A percentile compares a stretch with the other conserved stretches of the same genome.
Evolutionary conservation across 2,113 vertebrate species (phyloP).

Genomic region (Podilymbus podiceps): DNA sequence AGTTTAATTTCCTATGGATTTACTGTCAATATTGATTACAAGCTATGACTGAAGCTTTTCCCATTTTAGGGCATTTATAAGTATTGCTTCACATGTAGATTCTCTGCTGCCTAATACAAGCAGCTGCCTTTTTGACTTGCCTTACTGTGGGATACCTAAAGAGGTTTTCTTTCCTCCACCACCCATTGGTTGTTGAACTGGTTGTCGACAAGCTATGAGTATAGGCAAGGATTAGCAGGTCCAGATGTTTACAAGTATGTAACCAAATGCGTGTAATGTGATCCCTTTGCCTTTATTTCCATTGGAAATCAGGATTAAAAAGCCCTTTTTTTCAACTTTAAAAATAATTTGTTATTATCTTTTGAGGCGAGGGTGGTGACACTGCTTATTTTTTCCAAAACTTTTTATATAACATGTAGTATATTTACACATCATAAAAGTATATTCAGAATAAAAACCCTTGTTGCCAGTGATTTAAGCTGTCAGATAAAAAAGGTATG

Average conservation of each 20-base stretch:
- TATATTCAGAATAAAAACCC: not conserved
- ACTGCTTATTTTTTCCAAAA: not conserved
- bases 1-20: not conserved
- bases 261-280: not conserved
- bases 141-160: not conserved
- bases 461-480: constrained; percentile 1
- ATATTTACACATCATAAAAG: not conserved
- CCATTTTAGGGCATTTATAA: not conserved
- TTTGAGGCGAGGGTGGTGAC: not conserved
- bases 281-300: not conserved
- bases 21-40: not conserved
- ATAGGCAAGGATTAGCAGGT: not conserved
- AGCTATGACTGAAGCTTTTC: not conserved
- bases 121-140: not conserved
- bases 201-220: not conserved
- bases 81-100: not conserved
- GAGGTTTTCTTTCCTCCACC: not conserved
- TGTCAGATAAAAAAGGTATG: not conserved
- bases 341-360: not conserved
- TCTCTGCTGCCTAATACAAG: not conserved
- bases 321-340: not conserved
- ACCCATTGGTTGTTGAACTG: not conserved
- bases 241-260: not conserved
- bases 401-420: not conserved
- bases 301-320: not conserved